Conservation (phyloP, 2,113 vertebrate genomes). For the Anhinga anhinga region DNA sequence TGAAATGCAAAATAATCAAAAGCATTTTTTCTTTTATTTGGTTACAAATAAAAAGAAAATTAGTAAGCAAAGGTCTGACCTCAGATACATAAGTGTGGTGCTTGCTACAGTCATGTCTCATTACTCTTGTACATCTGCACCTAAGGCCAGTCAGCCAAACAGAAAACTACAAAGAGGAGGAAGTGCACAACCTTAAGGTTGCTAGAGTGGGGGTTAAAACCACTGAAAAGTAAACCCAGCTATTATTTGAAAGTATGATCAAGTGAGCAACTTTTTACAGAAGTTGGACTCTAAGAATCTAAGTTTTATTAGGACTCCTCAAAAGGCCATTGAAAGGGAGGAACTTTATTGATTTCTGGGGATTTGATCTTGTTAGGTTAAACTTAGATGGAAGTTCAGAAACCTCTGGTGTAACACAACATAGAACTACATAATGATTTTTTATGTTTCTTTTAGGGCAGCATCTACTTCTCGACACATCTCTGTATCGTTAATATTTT, state of each 20-base stretch:
- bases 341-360: neutral
- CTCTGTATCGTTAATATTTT: neutral
- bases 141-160: neutral
- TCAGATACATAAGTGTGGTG: neutral
- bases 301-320: neutral
- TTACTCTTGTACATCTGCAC: neutral
- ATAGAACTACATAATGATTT: neutral
- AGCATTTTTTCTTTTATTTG: neutral
- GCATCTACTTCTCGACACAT: neutral
- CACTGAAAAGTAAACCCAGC: neutral
- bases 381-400: neutral
- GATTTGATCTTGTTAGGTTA: slow-evolving; percentile 13
- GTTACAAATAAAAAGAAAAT: neutral
- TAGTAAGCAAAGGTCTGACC: neutral
- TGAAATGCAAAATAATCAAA: neutral
- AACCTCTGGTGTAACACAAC: neutral
- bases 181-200: neutral
- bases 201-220: neutral
- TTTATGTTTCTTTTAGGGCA: neutral
- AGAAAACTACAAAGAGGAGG: neutral
- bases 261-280: neutral
- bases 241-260: neutral
- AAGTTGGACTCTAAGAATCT: neutral
- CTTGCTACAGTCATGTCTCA: neutral
- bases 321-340: neutral